Evolutionary conservation across 2,113 vertebrate species (phyloP), one percentile per base, ranked within the genome.

Genomic region (Fulmarus glacialis): DNA sequence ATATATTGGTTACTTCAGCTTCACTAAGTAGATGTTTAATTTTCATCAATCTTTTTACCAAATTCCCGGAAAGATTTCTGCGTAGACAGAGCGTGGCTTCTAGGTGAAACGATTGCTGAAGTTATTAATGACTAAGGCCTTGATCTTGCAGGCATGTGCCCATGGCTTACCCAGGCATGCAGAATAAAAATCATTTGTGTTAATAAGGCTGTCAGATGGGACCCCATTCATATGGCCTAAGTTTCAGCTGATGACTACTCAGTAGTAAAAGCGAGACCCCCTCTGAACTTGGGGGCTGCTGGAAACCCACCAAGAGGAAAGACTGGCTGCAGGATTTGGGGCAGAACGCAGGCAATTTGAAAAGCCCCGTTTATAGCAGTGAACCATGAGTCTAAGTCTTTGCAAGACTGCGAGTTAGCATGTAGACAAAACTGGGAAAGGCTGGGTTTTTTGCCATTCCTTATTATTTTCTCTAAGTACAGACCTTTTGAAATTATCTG

Each of bases 1-100:
- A 96, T 96, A 93, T 97, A 97, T 96, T 96, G 83, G 97, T 97
- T 98, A 96, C 94, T 97, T 97, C 95, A 94, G 96, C 95, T 97
- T 95, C 91, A 97, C 94, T 96, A 97, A 97, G 96, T 96, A 97
- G 94, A 97, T 98, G 96, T 97, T 96, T 97, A 96, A 97, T 97
- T 97, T 97, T 94, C 90, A 97, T 97, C 94, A 96, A 97, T 97
- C 96, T 97, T 97, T 95, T 93, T 63, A 94, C 95, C 93, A 96
- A 90, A 95, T 97, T 97, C 97, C 92, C 58, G 87, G 95, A 97
- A 97, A 97, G 88, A 91, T 96, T 87, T 97, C 95, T 92, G 38
- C 82, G 85, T 82, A 95, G 95, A 97, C 92, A 81, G 94, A 91
- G 60, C 38, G 42, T 93, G 86, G 94, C 97, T 88, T 90, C 82